phyloP scores from a whole-genome alignment of 2,113 vertebrate species.

The Phaethornis superciliosus region DNA sequence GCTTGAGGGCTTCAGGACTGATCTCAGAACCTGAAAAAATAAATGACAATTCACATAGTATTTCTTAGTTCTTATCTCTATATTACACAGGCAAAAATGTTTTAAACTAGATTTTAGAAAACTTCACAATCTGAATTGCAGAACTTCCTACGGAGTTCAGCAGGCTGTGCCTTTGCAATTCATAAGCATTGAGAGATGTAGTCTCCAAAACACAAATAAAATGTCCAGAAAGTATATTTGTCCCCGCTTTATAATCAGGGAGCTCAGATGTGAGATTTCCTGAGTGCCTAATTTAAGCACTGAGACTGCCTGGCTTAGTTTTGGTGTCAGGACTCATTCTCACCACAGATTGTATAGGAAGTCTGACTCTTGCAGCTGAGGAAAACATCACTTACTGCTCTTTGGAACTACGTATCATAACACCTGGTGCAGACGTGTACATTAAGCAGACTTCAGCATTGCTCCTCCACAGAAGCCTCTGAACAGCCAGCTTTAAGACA shows the following conservation, averaged over 20 bases:
- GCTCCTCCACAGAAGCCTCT: not conserved
- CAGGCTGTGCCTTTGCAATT: not conserved
- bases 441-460: not conserved
- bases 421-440: not conserved
- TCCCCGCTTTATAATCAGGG: not conserved
- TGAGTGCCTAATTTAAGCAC: constrained; percentile 4
- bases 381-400: not conserved
- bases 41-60: not conserved
- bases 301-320: not conserved
- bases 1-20: not conserved
- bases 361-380: constrained; percentile 27
- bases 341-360: constrained; percentile 13
- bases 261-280: not conserved
- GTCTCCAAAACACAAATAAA: not conserved
- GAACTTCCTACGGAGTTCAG: not conserved
- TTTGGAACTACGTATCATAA: not conserved
- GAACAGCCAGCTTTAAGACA: not conserved
- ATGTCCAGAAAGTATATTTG: not conserved
- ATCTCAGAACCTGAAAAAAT: not conserved
- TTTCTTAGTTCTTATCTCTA: not conserved
- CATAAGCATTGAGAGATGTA: not conserved
- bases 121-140: not conserved
- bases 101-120: not conserved
- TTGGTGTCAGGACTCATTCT: not conserved
- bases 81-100: not conserved